These are phyloP conservation scores for Melieria omissa DNA, from an alignment of 2,888 invertebrate species.

Conservation along the genomic window DNA sequence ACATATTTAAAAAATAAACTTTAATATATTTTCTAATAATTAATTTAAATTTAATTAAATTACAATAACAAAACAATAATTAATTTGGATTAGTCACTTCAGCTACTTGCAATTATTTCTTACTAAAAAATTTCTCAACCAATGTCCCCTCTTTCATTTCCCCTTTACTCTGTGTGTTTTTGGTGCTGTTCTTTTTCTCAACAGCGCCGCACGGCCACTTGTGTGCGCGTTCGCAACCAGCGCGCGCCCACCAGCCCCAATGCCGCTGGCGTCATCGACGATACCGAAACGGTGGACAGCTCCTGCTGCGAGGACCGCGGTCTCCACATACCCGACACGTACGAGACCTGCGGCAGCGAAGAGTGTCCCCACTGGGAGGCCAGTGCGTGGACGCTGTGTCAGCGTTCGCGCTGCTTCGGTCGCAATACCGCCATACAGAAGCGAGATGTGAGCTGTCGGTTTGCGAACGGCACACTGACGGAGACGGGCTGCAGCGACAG, in stretches of 20 bases:
- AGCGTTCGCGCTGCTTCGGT: slow-evolving; percentile 79
- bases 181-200: slow-evolving; percentile 29
- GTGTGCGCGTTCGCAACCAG: slow-evolving; percentile 50
- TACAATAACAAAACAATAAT: not conserved
- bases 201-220: slow-evolving; percentile 60
- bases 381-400: slow-evolving; percentile 78
- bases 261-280: slow-evolving; percentile 14
- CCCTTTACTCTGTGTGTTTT: not conserved
- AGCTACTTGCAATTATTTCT: not conserved
- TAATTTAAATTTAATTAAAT: not conserved
- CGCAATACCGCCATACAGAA: slow-evolving; percentile 82
- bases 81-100: not conserved
- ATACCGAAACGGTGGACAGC: slow-evolving; percentile 70
- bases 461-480: slow-evolving; percentile 64
- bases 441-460: slow-evolving; percentile 70
- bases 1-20: no score
- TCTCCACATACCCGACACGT: slow-evolving; percentile 72
- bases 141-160: slow-evolving; percentile 10
- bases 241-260: slow-evolving; percentile 6
- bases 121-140: slow-evolving; percentile 9
- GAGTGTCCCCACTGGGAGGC: slow-evolving; percentile 80
- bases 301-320: slow-evolving; percentile 79
- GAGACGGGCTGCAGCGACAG: slow-evolving; percentile 73
- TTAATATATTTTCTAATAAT: not conserved
- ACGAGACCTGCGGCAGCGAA: slow-evolving; percentile 74